Conservation (phyloP, 1,140 invertebrate genomes). For the Rhynchophorus ferrugineus region DNA sequence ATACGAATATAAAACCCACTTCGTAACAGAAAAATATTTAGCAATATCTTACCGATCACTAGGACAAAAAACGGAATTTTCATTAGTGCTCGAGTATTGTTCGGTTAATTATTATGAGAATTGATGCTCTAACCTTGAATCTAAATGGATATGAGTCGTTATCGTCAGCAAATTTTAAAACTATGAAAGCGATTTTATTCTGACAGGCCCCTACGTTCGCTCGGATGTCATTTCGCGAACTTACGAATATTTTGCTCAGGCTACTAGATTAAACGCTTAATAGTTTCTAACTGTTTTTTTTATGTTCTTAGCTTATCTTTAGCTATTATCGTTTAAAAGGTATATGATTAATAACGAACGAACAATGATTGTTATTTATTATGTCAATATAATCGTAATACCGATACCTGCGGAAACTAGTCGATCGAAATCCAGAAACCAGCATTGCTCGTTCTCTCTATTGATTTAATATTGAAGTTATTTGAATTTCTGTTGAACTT, state of each 20-base stretch:
- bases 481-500: not conserved
- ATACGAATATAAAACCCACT: not conserved
- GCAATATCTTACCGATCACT: not conserved
- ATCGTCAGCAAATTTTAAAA: not conserved
- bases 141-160: not conserved
- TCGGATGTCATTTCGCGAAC: too few species aligned
- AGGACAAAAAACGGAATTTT: not conserved
- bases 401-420: not conserved
- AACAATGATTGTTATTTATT: not conserved
- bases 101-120: not conserved
- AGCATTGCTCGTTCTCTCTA: not conserved
- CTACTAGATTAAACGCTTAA: too few species aligned
- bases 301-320: too few species aligned
- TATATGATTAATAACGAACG: too few species aligned
- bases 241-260: too few species aligned
- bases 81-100: not conserved
- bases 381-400: not conserved
- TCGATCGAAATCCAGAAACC: not conserved
- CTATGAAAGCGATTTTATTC: not conserved
- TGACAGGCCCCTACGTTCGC: too few species aligned
- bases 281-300: too few species aligned
- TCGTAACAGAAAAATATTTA: not conserved
- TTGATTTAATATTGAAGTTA: not conserved
- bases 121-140: not conserved
- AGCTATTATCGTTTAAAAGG: too few species aligned